phyloP scores from a whole-genome alignment of 2,113 vertebrate species.

The Pyxicephalus adspersus region DNA sequence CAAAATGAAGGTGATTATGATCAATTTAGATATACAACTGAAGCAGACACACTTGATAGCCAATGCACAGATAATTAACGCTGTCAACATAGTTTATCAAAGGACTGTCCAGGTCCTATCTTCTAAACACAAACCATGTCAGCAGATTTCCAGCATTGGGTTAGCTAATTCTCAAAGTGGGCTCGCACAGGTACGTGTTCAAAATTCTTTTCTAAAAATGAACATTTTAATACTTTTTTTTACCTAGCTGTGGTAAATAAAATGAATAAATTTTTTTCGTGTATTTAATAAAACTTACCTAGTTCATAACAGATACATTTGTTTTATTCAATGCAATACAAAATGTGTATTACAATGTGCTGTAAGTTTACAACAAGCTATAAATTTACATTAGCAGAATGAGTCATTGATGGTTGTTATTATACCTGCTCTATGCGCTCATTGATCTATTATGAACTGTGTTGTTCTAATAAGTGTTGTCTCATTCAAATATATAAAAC shows the following conservation, averaged over 20 bases:
- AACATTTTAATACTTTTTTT: neutral
- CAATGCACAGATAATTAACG: slow-evolving; percentile 24
- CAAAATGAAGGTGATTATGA: slow-evolving; percentile 2
- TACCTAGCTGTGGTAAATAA: no score
- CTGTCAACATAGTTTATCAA: slow-evolving; percentile 31
- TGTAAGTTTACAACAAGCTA: no score
- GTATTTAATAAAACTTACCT: neutral
- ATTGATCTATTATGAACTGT: no score
- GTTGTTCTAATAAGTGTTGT: no score
- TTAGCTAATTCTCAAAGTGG: neutral
- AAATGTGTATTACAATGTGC: neutral
- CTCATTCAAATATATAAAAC: no score
- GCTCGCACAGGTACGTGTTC: neutral
- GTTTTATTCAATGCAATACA: neutral
- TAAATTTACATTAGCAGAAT: no score
- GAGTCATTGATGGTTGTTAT: no score
- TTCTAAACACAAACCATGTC: slow-evolving; percentile 16
- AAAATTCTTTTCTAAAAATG: neutral
- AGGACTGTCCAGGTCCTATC: neutral
- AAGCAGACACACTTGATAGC: neutral
- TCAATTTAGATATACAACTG: slow-evolving; percentile 16
- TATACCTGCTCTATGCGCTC: no score
- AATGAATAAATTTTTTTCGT: no score
- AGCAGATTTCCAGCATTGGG: neutral
- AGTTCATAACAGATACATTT: neutral